A percentile compares a stretch with the other conserved stretches of the same genome.
These are phyloP conservation scores for Ceyx cyanopectus DNA, from an alignment of 2,113 vertebrate species.

Conservation along the genomic window DNA sequence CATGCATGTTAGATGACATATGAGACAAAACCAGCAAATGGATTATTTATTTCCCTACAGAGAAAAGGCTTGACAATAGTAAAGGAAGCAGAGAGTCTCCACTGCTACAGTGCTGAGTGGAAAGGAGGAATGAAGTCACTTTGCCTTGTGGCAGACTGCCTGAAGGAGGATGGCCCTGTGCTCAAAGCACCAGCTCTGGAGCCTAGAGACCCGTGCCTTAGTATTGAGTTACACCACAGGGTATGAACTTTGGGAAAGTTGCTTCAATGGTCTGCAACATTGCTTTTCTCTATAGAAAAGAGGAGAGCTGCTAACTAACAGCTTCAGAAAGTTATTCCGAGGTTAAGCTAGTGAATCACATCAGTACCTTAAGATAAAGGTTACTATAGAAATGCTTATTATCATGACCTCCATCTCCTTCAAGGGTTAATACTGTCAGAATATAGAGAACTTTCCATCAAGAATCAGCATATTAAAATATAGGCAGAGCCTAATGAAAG, in stretches of 20 bases:
- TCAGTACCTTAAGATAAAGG: not conserved
- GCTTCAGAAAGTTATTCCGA: conserved; percentile 18
- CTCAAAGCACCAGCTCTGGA: not conserved
- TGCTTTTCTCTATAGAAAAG: not conserved
- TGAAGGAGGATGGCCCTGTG: not conserved
- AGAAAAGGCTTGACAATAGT: not conserved
- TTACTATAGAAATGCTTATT: not conserved
- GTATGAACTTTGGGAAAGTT: not conserved
- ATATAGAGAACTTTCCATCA: not conserved
- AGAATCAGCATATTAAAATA: not conserved
- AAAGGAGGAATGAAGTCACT: not conserved
- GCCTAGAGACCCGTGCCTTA: not conserved
- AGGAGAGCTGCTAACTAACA: not conserved
- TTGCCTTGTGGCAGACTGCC: not conserved
- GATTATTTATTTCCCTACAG: conserved; percentile 53
- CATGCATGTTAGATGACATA: not conserved
- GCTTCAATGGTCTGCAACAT: not conserved
- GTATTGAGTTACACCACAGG: not conserved
- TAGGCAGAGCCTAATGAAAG: not conserved
- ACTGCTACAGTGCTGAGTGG: not conserved
- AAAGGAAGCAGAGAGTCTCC: not conserved
- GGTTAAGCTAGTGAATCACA: conserved; percentile 4
- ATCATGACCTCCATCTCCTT: not conserved
- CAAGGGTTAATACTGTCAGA: not conserved
- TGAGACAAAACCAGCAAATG: conserved; percentile 22